These are phyloP conservation scores for Gymnoscopelus braueri DNA, from an alignment of 2,797 vertebrate genomes.

Conservation along the genomic window DNA sequence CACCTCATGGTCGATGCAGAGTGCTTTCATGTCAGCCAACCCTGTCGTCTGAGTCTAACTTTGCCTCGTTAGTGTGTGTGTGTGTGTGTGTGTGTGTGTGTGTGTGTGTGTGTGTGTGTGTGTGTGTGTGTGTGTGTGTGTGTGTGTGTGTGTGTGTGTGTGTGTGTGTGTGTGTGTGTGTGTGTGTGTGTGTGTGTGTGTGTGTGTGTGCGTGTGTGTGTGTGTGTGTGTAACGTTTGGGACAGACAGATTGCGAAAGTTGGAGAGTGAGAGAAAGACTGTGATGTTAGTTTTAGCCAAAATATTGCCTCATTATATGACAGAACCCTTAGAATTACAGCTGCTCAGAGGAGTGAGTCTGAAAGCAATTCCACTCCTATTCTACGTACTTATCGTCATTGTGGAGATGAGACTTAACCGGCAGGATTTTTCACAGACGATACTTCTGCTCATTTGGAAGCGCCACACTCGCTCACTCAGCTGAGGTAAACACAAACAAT, in stretches of 20 bases:
- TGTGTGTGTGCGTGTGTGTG: background rate
- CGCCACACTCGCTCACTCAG: constrained; percentile 5
- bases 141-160: background rate
- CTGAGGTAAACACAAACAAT: constrained; percentile 20
- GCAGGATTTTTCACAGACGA: constrained; percentile 4
- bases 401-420: constrained; percentile 20
- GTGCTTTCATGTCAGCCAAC: no score
- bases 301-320: constrained; percentile 47
- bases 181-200: background rate
- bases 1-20: no score
- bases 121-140: no score
- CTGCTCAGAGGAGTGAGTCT: constrained; percentile 26
- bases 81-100: no score
- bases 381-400: constrained; percentile 3
- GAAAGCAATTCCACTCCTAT: constrained; percentile 33
- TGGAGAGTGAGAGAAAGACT: background rate
- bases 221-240: no score
- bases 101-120: no score
- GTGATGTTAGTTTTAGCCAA: constrained; percentile 31
- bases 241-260: background rate
- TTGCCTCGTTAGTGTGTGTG: no score
- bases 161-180: background rate
- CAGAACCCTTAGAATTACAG: constrained; percentile 30
- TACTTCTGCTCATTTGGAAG: constrained; percentile 25
- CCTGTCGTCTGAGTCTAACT: no score